These are phyloP conservation scores for Petroica traversi DNA, from an alignment of 2,113 vertebrate species.

Conservation along the genomic window DNA sequence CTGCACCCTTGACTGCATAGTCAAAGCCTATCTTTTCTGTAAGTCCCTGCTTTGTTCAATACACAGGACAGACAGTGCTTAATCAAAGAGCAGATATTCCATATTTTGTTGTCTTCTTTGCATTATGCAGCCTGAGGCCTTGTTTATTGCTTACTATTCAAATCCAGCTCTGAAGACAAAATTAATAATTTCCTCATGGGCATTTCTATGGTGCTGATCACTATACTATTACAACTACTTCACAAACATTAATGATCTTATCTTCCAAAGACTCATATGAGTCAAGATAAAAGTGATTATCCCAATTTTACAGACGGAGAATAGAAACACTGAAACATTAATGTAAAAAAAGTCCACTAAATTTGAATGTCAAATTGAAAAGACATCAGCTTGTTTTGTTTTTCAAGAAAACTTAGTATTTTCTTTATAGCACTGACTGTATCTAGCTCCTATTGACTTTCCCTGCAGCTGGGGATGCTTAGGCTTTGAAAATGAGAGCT, in stretches of 20 bases:
- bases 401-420: neutral
- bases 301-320: constrained; percentile 20
- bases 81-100: constrained; percentile 20
- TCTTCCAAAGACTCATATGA: constrained; percentile 30
- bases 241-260: constrained; percentile 40
- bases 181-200: constrained; percentile 64
- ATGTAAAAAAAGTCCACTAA: neutral
- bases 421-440: neutral
- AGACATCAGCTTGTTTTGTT: neutral
- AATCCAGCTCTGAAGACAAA: constrained; percentile 45
- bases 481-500: neutral
- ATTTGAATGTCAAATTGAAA: constrained; percentile 36
- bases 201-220: constrained; percentile 46
- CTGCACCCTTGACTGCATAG: neutral
- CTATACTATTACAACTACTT: constrained; percentile 33
- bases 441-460: neutral
- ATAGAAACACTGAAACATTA: neutral
- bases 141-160: constrained; percentile 60
- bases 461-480: constrained; percentile 21
- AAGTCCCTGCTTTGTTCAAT: neutral
- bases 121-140: constrained; percentile 18
- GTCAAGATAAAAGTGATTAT: constrained; percentile 28
- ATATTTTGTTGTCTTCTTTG: constrained; percentile 19
- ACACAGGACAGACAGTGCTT: constrained; percentile 1
- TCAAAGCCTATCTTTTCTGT: neutral